Evolutionary conservation across 2,888 invertebrate genomes (phyloP), one percentile per base, ranked within the genome.

Genomic region (Lasioglossum calceatum): DNA sequence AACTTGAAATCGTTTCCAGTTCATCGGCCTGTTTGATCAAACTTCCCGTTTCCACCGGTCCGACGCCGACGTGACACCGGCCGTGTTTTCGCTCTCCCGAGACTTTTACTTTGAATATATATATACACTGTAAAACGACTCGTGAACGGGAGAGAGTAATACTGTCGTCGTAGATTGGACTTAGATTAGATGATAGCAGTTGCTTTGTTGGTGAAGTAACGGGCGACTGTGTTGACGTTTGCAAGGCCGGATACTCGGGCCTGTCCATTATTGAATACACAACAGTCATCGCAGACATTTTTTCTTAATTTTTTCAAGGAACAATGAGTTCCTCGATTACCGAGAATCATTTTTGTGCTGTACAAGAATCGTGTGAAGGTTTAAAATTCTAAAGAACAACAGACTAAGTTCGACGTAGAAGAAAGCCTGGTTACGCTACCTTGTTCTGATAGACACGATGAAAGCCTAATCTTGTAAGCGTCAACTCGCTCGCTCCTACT

Each of bases 121-220:
- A 54, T 54, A 54, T 39, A 54, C 72, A 83, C 70, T 67, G 47
- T 44, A 72, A 82, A 36, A 83, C 58, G 64, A 72, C 78, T 47
- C 85, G 44, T 27, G 42, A 79, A 72, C 78, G 16, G 5, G 61
- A 54, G 78, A 82, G 79, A 84, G 87, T 88, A 88, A 89, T 86
- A 90, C 87, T 88, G 87, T 91, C 79, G 92, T 93, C 77, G 92
- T 93, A 92, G 89, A 92, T 91, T 92, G 91, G 84, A 84, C 85
- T 90, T 91, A 91, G 88, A 77, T 88, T 90, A 91, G 88, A 89
- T 79, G 78, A 89, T 90, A 88, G 87, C 79, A 76, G 79, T 89
- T 89, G 88, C 89, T 91, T 92, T 88, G 90, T 91, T 88, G 89
- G 89, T 39, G 36, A 70, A 70, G 70, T 70, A 70, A 36, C 23